A percentile compares a stretch with the other conserved stretches of the same genome.
Conservation (phyloP, 1,140 invertebrate species). For the Pseudomyrmex concolor region DNA sequence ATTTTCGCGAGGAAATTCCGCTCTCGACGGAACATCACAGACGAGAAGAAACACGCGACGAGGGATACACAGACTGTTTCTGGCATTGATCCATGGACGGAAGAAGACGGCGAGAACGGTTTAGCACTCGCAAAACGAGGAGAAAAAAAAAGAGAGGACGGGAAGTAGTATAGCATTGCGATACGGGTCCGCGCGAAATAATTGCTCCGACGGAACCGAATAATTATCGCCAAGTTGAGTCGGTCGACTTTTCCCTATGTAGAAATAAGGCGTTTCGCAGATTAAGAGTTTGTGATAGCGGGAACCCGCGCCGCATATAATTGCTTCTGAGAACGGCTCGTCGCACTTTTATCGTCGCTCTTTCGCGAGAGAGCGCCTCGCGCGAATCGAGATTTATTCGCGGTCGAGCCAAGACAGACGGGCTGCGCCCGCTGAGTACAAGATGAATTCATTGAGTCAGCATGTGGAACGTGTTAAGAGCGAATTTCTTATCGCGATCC, state of each 20-base stretch:
- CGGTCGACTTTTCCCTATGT: conserved; percentile 52
- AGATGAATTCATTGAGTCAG: conserved; percentile 17
- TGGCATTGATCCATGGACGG: conserved; percentile 38
- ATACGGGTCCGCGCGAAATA: conserved; percentile 53
- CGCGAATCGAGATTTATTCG: conserved; percentile 55
- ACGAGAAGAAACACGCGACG: conserved; percentile 6
- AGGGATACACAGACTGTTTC: conserved; percentile 19
- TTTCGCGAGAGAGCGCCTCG: conserved; percentile 25
- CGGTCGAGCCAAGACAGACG: conserved; percentile 21
- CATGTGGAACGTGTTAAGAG: conserved; percentile 11
- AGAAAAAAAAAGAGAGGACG: not conserved
- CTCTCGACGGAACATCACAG: not conserved
- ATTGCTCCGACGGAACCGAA: conserved; percentile 51
- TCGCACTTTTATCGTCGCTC: conserved; percentile 53
- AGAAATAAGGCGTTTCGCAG: conserved; percentile 54
- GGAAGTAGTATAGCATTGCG: not conserved
- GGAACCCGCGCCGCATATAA: conserved; percentile 43
- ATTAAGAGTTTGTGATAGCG: conserved; percentile 48
- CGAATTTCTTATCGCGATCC: conserved; percentile 35
- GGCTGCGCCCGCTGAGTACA: not conserved
- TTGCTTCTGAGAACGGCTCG: conserved; percentile 56
- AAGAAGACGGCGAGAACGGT: not conserved
- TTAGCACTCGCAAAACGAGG: not conserved
- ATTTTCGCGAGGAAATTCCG: conserved; percentile 21
- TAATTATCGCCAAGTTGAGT: conserved; percentile 42